Evolutionary conservation across 2,113 vertebrate genomes (phyloP).

Genomic region (Gadus macrocephalus): DNA sequence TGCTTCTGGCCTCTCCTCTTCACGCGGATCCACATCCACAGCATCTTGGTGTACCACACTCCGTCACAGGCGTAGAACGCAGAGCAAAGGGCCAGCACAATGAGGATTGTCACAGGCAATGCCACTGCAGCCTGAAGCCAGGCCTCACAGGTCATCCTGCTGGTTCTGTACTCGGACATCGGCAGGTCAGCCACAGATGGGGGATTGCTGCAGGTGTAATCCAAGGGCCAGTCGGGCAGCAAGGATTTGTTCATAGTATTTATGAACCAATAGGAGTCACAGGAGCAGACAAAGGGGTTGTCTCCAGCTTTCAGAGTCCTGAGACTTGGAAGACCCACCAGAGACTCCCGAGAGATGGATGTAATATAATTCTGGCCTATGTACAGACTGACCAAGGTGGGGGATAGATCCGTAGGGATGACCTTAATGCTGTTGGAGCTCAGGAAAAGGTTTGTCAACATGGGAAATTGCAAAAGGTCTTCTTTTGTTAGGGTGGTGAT

Average conservation of each 20-base stretch:
- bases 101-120: conserved; percentile 24
- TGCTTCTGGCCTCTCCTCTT: conserved; percentile 49
- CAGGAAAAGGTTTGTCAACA: conserved; percentile 47
- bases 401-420: conserved; percentile 41
- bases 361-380: conserved; percentile 59
- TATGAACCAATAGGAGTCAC: conserved; percentile 63
- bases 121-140: conserved; percentile 46
- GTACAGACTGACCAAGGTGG: conserved; percentile 37
- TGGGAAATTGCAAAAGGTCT: conserved; percentile 34
- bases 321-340: conserved; percentile 40
- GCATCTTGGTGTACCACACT: conserved; percentile 63
- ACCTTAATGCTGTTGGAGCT: conserved; percentile 57
- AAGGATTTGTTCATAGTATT: conserved; percentile 52
- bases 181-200: conserved; percentile 22
- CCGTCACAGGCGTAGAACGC: conserved; percentile 56
- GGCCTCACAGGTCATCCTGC: conserved; percentile 40
- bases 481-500: conserved; percentile 44
- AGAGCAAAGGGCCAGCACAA: conserved; percentile 21
- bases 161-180: conserved; percentile 37
- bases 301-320: conserved; percentile 46
- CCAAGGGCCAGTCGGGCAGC: conserved; percentile 58
- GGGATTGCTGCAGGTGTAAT: conserved; percentile 52
- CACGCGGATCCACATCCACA: conserved; percentile 66
- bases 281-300: conserved; percentile 61
- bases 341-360: conserved; percentile 30